phyloP scores from a whole-genome alignment of 2,113 vertebrate genomes.

The Lates calcarifer region DNA sequence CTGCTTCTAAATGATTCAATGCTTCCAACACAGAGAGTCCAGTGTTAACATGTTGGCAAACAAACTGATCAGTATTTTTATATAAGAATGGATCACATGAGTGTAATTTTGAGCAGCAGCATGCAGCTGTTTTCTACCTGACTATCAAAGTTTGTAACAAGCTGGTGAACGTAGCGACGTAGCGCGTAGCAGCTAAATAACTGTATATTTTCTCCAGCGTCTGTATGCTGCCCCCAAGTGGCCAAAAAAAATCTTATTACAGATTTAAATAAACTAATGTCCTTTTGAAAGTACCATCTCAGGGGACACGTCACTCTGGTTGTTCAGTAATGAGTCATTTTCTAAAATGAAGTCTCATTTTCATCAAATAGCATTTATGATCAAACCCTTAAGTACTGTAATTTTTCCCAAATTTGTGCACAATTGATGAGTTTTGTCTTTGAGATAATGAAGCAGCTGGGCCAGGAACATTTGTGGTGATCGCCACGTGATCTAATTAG shows the following conservation, averaged over 20 bases:
- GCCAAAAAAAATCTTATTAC: not conserved
- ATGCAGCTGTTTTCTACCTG: not conserved
- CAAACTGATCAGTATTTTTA: not conserved
- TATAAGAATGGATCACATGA: not conserved
- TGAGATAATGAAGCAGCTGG: constrained; percentile 33
- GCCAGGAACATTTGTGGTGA: not conserved
- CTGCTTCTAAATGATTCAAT: not conserved
- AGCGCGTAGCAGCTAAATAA: too few species aligned
- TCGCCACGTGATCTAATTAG: constrained; percentile 19
- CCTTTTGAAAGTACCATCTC: not conserved
- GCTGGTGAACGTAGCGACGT: too few species aligned
- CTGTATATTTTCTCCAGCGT: not conserved
- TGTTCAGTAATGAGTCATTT: not conserved
- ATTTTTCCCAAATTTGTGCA: not conserved
- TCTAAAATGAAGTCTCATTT: not conserved
- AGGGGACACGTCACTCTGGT: not conserved
- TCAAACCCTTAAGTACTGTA: not conserved
- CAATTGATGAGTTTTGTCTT: not conserved
- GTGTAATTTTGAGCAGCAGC: not conserved
- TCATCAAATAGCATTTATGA: not conserved
- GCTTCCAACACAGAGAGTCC: not conserved
- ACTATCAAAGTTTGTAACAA: too few species aligned
- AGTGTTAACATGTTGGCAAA: not conserved
- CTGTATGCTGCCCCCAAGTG: constrained; percentile 8
- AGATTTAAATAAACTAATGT: not conserved